Base-by-base conservation (phyloP, 2,888 invertebrate species). In the Coelogynopora nodosa region DNA sequence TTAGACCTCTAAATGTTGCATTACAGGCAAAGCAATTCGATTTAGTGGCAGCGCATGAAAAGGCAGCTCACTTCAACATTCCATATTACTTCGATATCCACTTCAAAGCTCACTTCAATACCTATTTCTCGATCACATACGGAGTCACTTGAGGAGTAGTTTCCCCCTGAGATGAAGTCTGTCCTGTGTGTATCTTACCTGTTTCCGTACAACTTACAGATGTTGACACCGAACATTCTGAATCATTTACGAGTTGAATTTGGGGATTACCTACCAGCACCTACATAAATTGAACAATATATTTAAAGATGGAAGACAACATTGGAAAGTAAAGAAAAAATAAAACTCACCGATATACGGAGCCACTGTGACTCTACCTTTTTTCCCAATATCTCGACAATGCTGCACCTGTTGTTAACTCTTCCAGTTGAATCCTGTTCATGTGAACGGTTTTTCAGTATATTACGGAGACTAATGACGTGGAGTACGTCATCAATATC, bases 271-370 rank as follows among this genome's bases (percentile, higher is more conserved):
- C 49, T 10, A 49, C 5, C 49, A 49, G 49, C 49, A 49, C 49
- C 49, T 49, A 49, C 49, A 10, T 5, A 49, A 49, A 10, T 74
- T 74, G 74, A 74, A 74, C 74, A 74, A 74, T 10, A 74, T 10
- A 74, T 74, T 74, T 10, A 74, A 74, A 74, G 74, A 74, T 74
- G 27, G 74, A 74, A 74, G 27, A 74, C 74, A 74, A 74, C 5
- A 74, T 74, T 2, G 27, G 74, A 74, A 74, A 26, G 74, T 74
- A 26, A 74, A n/a, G 74, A 13, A 74, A 74, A 74, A 74, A 74
- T 74, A 26, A 23, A 74, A 74, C 74, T 74, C 27, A 2, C 74
- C 5, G 74, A 74, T 26, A 23, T 74, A 74, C 23, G 5, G 74
- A 74, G 23, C 74, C 5, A 74, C 74, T 74, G 10, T 74, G 74